Percentiles rank a stretch among this genome's conserved stretches.
These are phyloP conservation scores for Campoplex capitator DNA, from an alignment of 2,888 invertebrate species.

Conservation along the genomic window DNA sequence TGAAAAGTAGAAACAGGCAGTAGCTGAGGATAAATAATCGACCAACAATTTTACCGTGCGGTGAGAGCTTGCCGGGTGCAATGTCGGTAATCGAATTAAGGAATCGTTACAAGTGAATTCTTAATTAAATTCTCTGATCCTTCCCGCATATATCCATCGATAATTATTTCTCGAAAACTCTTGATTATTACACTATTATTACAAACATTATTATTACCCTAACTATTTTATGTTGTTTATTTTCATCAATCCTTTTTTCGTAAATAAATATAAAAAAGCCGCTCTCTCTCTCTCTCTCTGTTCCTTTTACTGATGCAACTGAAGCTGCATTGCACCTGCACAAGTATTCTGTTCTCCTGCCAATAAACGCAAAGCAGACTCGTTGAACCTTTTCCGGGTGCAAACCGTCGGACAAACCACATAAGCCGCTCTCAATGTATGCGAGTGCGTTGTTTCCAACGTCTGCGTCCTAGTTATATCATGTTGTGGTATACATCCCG, in stretches of 20 bases:
- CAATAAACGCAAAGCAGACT: slow-evolving; percentile 7
- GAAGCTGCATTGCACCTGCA: slow-evolving; percentile 19
- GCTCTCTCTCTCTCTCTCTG: background rate
- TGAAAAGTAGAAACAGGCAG: slow-evolving; percentile 32
- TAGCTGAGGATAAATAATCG: slow-evolving; percentile 51
- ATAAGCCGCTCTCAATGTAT: slow-evolving; percentile 24
- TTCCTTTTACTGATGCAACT: slow-evolving; percentile 9
- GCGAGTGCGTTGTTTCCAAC: slow-evolving; percentile 21
- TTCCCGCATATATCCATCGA: slow-evolving; percentile 31
- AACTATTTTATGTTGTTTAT: background rate
- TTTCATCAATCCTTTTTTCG: background rate
- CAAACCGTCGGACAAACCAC: slow-evolving; percentile 30
- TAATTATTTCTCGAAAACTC: background rate
- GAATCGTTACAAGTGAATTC: slow-evolving; percentile 69
- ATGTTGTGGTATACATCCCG: slow-evolving; percentile 47
- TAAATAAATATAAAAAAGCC: background rate
- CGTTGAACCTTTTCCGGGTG: slow-evolving; percentile 25
- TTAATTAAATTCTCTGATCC: slow-evolving; percentile 71
- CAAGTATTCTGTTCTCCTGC: background rate
- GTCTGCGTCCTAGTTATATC: slow-evolving; percentile 50
- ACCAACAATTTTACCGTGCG: slow-evolving; percentile 1
- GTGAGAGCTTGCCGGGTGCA: slow-evolving; percentile 35
- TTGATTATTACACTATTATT: background rate
- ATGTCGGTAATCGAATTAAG: slow-evolving; percentile 70
- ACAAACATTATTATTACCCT: slow-evolving; percentile 1